Base-by-base conservation (phyloP, 2,888 invertebrate genomes). In the Thysanoteuthis rhombus region DNA sequence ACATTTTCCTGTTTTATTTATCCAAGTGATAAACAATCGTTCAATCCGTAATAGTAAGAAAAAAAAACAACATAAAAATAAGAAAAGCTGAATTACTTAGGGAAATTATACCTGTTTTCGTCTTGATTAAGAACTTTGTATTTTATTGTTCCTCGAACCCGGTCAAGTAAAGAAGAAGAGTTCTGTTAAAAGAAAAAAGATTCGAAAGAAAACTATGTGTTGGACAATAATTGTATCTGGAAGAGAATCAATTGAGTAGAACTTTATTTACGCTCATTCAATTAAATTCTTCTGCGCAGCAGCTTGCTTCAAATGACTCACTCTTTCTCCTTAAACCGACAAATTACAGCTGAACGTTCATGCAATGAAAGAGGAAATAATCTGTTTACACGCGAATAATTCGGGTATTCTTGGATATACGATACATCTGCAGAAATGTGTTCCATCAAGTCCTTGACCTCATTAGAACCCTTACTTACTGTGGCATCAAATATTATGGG, bases 221-320 rank as follows among this genome's bases (percentile, higher is more conserved):
- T 75, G 75, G n/a, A 75, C 75, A 75, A 75, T 75, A 75, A 75
- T 75, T 75, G 75, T 75, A 75, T 75, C 75, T 75, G 75, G 75
- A 75, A 75, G 75, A 75, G n/a, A 75, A 75, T n/a, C 75, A 75
- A 75, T 75, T 75, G 75, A 75, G 75, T 75, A 36, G n/a, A 75
- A 75, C 75, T 75, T 75, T 75, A 75, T 75, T 75, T 75, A 36
- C 75, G 75, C n/a, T n/a, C 10, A 75, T 75, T 75, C 75, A 75
- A 75, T 75, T 75, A 75, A 75, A 36, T 75, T 75, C 75, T n/a
- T 75, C 75, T 36, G 2, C 36, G 75, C 75, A 36, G 75, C 75
- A 75, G 75, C 75, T 75, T 75, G 75, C 75, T n/a, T 75, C 75
- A 36, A 75, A 16, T 75, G 75, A 75, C n/a, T 75, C 75, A 75